phyloP scores from a whole-genome alignment of 2,797 vertebrate genomes.

The Halcyon chelicuti region DNA sequence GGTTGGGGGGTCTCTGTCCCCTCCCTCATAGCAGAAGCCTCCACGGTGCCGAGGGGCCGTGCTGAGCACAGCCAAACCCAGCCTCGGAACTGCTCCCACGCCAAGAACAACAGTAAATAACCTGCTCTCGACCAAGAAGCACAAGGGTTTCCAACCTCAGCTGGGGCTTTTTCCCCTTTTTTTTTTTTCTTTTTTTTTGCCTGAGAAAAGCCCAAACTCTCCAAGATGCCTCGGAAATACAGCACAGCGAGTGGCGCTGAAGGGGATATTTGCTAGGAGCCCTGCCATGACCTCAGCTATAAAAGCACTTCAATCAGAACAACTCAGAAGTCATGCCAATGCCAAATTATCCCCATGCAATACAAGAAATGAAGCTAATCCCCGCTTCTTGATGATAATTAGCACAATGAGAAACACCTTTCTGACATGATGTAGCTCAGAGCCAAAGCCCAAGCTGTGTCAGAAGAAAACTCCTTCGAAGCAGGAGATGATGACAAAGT shows the following conservation, averaged over 20 bases:
- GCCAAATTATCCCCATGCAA: slow-evolving; percentile 40
- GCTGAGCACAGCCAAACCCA: slow-evolving; percentile 18
- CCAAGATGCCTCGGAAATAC: slow-evolving; percentile 26
- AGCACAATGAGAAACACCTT: slow-evolving; percentile 57
- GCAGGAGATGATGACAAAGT: not conserved
- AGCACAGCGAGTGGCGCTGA: slow-evolving; percentile 20
- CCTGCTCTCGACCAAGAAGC: slow-evolving; percentile 57
- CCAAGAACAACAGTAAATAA: slow-evolving; percentile 75
- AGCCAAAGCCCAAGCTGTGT: not conserved
- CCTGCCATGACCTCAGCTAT: slow-evolving; percentile 57
- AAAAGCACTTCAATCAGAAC: slow-evolving; percentile 42
- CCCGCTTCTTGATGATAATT: slow-evolving; percentile 27
- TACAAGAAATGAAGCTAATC: slow-evolving; percentile 35
- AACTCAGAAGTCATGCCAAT: slow-evolving; percentile 21
- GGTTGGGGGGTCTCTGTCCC: not conserved
- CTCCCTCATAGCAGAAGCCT: not conserved
- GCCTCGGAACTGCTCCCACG: not conserved
- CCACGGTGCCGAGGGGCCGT: not conserved
- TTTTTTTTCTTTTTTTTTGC: not conserved
- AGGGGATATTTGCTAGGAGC: slow-evolving; percentile 55
- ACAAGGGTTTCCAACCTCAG: slow-evolving; percentile 65
- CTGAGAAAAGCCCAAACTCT: slow-evolving; percentile 51
- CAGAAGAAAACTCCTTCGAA: not conserved
- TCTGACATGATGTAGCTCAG: not conserved
- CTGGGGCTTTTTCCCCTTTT: slow-evolving; percentile 2